phyloP scores from a whole-genome alignment of 2,797 vertebrate species.

The Jordanella pulchra region DNA sequence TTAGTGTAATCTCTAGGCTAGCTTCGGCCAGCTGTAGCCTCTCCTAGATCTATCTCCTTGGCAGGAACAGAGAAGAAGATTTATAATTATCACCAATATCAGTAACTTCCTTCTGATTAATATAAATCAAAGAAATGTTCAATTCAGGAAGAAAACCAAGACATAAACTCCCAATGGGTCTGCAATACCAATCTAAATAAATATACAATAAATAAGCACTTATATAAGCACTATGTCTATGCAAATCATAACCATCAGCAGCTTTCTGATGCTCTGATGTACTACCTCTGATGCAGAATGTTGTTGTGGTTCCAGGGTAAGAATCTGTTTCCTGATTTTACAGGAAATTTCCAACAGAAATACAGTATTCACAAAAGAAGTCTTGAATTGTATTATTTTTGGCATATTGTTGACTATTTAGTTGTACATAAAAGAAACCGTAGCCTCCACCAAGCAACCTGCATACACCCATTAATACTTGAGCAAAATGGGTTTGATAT shows the following conservation, averaged over 20 bases:
- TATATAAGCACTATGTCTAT: background rate
- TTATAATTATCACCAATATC: too few species aligned
- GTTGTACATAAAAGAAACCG: background rate
- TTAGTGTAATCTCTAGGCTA: too few species aligned
- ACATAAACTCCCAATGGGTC: too few species aligned
- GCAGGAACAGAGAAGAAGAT: too few species aligned
- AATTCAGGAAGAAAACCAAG: too few species aligned
- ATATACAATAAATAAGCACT: slow-evolving; percentile 7
- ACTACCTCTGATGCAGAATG: too few species aligned
- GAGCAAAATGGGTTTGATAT: slow-evolving; percentile 12
- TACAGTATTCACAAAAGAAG: background rate
- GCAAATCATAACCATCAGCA: background rate
- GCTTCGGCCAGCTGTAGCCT: too few species aligned
- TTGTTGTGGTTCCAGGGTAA: background rate
- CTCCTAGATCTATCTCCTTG: too few species aligned
- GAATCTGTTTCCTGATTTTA: background rate
- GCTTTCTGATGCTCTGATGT: slow-evolving; percentile 1
- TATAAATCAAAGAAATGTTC: background rate
- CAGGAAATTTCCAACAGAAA: background rate
- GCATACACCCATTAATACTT: background rate
- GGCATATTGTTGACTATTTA: background rate
- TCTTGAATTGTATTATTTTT: background rate
- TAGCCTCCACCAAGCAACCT: background rate
- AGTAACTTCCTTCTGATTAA: too few species aligned
- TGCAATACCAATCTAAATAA: background rate